Evolutionary conservation across 2,113 vertebrate species (phyloP).

Genomic region (Onychostruthus taczanowskii): DNA sequence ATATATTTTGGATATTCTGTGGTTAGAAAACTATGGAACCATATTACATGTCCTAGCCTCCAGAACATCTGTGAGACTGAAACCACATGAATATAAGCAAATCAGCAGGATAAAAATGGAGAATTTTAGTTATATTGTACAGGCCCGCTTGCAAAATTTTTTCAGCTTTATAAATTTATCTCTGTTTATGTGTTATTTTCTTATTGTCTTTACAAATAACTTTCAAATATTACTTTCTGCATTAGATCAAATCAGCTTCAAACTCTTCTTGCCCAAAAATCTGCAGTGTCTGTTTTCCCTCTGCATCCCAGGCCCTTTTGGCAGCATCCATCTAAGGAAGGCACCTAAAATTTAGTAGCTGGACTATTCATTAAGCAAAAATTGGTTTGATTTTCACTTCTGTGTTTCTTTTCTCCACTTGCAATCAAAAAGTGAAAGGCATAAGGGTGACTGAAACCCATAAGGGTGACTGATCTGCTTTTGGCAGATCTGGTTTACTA

Average conservation of each 20-base stretch:
- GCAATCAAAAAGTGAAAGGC: neutral
- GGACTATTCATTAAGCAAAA: neutral
- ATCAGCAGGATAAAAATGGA: slow-evolving; percentile 22
- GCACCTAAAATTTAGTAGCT: neutral
- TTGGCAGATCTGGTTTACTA: neutral
- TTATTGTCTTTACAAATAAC: neutral
- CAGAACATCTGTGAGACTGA: slow-evolving; percentile 62
- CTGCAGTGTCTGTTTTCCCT: neutral
- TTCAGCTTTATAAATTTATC: neutral
- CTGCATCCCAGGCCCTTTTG: neutral
- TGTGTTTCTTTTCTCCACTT: neutral
- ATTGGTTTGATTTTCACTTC: neutral
- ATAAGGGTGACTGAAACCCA: neutral
- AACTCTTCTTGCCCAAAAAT: neutral
- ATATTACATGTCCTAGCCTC: slow-evolving; percentile 63
- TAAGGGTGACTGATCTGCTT: neutral
- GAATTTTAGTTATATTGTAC: slow-evolving; percentile 1
- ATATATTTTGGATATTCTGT: slow-evolving; percentile 69
- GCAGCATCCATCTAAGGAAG: neutral
- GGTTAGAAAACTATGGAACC: slow-evolving; percentile 67
- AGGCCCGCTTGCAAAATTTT: neutral
- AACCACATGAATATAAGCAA: slow-evolving; percentile 44
- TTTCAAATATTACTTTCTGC: neutral
- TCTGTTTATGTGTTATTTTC: neutral
- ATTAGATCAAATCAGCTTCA: neutral